Conservation (phyloP, 2,888 invertebrate genomes). For the Elmis aenea region DNA sequence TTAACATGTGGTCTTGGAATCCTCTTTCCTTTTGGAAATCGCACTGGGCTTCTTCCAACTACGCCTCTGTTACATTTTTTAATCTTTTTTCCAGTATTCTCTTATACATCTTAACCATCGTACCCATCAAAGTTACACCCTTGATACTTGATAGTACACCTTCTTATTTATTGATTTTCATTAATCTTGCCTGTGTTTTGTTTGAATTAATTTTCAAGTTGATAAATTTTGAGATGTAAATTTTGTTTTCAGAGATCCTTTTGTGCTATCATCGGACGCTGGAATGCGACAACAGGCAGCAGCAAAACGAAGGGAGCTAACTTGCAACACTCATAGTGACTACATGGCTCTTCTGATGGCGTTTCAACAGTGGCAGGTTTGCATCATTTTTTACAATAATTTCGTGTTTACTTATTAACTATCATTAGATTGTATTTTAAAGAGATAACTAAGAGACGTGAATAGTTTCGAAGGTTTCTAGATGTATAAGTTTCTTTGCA, state of each 20-base stretch:
- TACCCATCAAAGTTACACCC: no score
- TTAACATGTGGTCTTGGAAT: no score
- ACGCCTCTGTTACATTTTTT: no score
- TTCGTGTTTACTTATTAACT: no score
- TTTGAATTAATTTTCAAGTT: conserved; percentile 1
- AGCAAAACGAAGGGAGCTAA: conserved; percentile 62
- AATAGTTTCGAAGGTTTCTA: no score
- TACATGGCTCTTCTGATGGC: conserved; percentile 81
- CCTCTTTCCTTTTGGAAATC: no score
- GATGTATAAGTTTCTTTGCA: conserved; percentile 29
- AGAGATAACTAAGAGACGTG: no score
- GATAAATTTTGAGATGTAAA: conserved; percentile 37
- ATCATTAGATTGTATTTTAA: no score
- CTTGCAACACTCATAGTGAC: conserved; percentile 78
- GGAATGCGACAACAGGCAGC: conserved; percentile 59
- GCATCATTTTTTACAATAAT: background rate
- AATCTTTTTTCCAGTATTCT: no score
- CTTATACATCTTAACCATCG: no score
- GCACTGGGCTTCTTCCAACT: no score
- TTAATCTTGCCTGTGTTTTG: no score
- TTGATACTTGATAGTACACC: background rate
- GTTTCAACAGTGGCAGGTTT: conserved; percentile 59
- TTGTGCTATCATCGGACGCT: conserved; percentile 66
- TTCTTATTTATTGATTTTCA: background rate
- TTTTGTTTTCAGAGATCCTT: conserved; percentile 59